A percentile compares a stretch with the other conserved stretches of the same genome.
These are phyloP conservation scores for Spea hammondii DNA, from an alignment of 2,797 vertebrate genomes.

Conservation along the genomic window DNA sequence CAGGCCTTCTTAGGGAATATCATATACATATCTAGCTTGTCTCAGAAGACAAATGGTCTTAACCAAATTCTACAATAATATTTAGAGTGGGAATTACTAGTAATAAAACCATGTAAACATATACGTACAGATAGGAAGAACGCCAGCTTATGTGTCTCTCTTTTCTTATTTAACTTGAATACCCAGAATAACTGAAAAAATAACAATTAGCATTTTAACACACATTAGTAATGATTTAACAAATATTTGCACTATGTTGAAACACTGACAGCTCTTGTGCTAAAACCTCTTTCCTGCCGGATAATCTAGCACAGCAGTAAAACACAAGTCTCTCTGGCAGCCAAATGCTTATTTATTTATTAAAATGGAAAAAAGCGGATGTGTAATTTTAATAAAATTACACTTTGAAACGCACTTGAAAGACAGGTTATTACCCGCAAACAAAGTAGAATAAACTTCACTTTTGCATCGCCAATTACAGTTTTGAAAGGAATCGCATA, in stretches of 20 bases:
- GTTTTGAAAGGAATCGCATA: constrained; percentile 29
- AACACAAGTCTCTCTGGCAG: neutral
- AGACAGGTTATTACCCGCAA: constrained; percentile 40
- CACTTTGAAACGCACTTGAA: constrained; percentile 37
- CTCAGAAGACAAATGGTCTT: too few species aligned
- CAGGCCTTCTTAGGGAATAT: too few species aligned
- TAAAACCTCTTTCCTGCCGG: constrained; percentile 5
- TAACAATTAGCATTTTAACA: neutral
- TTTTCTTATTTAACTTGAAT: too few species aligned
- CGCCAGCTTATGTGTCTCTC: too few species aligned
- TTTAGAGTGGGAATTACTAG: too few species aligned
- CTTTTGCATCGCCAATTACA: constrained; percentile 39
- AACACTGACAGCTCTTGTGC: neutral
- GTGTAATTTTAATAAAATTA: constrained; percentile 34
- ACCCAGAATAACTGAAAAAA: neutral
- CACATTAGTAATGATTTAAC: neutral
- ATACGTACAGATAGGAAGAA: too few species aligned
- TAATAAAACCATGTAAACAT: too few species aligned
- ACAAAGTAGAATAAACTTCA: constrained; percentile 36
- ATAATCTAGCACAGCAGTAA: constrained; percentile 6
- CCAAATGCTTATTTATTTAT: constrained; percentile 14
- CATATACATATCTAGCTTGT: too few species aligned
- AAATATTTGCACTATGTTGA: neutral
- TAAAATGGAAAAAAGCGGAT: constrained; percentile 25
- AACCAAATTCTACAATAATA: too few species aligned